Percentiles rank a stretch among this genome's conserved stretches.
Conservation (phyloP, 2,113 vertebrate species). For the Pungitius pungitius region DNA sequence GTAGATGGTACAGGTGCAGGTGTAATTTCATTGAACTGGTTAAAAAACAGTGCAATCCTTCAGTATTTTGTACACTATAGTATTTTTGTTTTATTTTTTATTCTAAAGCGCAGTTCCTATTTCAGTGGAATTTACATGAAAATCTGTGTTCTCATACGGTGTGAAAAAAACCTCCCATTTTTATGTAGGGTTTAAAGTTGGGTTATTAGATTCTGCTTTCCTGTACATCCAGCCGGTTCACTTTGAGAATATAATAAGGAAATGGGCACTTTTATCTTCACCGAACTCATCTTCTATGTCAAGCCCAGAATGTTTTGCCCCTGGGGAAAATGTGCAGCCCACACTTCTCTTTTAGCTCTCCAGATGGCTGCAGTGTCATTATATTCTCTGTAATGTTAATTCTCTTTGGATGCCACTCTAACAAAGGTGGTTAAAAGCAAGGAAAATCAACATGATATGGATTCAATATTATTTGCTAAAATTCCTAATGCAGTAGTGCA, state of each 20-base stretch:
- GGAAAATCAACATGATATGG: slow-evolving; percentile 1
- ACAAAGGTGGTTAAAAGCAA: not conserved
- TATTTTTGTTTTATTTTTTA: not conserved
- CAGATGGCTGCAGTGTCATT: slow-evolving; percentile 28
- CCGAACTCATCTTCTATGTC: slow-evolving; percentile 13
- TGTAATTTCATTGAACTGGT: slow-evolving; percentile 1
- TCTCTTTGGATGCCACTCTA: not conserved
- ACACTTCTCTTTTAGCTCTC: slow-evolving; percentile 14
- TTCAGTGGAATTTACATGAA: not conserved
- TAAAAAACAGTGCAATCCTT: not conserved
- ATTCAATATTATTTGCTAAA: not conserved
- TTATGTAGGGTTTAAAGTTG: not conserved
- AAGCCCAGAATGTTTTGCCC: slow-evolving; percentile 26
- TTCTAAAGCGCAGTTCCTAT: not conserved
- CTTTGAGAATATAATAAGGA: slow-evolving; percentile 2
- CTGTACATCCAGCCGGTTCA: not conserved
- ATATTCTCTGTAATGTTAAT: slow-evolving; percentile 25
- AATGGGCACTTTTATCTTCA: slow-evolving; percentile 6
- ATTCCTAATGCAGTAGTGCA: not conserved
- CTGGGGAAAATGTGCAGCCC: slow-evolving; percentile 1
- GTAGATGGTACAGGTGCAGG: too few relatives aligned
- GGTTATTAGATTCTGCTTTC: not conserved
- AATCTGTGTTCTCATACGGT: not conserved
- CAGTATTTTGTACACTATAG: not conserved
- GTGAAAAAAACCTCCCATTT: not conserved